Evolutionary conservation across 1,140 invertebrate species (phyloP), one percentile per base, ranked within the genome.

Genomic region (Drosophila gunungcola): DNA sequence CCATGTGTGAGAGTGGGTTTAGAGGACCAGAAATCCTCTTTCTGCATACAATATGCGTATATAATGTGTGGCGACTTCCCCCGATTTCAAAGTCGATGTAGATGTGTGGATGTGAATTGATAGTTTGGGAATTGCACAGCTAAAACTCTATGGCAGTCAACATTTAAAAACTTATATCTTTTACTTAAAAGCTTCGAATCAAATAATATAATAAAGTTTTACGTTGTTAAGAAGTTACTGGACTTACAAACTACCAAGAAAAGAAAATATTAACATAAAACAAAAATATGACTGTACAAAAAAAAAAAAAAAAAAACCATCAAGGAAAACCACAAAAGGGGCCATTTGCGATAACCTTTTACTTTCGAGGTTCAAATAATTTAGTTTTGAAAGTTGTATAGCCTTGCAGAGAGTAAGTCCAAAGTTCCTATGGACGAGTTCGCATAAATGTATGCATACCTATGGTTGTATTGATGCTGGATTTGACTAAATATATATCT

Each of bases 101-200:
- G 16, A 42, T 34, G 62, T 67, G 45, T 41, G 27, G 25, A 27
- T 67, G 61, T 67, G 9, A 6, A 27, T 65, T 34, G 42, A 63
- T 63, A 41, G 61, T 51, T 41, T 21, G 34, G 27, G 27, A 36
- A 65, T 65, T 52, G 64, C 45, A 67, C 32, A n/a, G 60, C 63
- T 64, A 64, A 38, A 64, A 63, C 34, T 63, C 58, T 64, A 65
- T 48, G 16, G 12, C 63, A 65, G 34, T 62, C 60, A 46, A 67
- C 36, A 62, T 53, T 41, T 34, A 27, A 61, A 63, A 25, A 16
- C 58, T 36, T 32, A 42, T 9, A 13, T 58, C 27, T 42, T 32
- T 42, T 58, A 6, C 5, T 64, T 25, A 16, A 5, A 25, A 34
- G 53, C 39, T 7, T 25, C 25, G 39, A 56, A 21, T 25, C 7